These are phyloP conservation scores for Sesamia nonagrioides DNA, from an alignment of 1,140 invertebrate genomes.

Conservation along the genomic window DNA sequence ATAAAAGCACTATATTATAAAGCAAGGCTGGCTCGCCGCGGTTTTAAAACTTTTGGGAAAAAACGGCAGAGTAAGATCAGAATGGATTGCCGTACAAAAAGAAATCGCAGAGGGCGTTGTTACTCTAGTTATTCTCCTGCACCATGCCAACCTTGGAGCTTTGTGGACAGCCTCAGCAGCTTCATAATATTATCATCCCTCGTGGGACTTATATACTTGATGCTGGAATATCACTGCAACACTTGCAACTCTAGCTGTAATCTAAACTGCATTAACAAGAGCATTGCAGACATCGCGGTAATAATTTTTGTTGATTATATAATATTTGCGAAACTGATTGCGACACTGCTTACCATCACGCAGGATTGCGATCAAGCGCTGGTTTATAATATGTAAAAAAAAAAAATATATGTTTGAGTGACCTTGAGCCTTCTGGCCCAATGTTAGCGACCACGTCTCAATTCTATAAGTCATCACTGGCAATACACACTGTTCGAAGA, in stretches of 20 bases:
- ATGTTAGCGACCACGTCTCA: no score
- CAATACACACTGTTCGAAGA: no score
- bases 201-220: conserved; percentile 66
- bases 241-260: conserved; percentile 67
- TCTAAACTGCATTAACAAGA: conserved; percentile 63
- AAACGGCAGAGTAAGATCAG: conserved; percentile 50
- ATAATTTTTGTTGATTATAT: conserved; percentile 9
- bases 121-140: conserved; percentile 31
- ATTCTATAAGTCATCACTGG: no score
- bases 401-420: no score
- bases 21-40: conserved; percentile 11
- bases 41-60: not conserved
- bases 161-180: conserved; percentile 59
- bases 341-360: no score
- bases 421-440: no score
- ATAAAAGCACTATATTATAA: not conserved
- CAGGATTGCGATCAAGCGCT: no score
- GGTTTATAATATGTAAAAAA: no score
- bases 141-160: conserved; percentile 53
- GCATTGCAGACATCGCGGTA: conserved; percentile 72
- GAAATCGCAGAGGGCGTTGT: conserved; percentile 63
- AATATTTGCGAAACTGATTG: no score
- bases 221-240: conserved; percentile 72
- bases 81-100: conserved; percentile 68
- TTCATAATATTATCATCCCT: conserved; percentile 68